Evolutionary conservation across 2,888 invertebrate genomes (phyloP), one percentile per base, ranked within the genome.

Genomic region (Troides helena): DNA sequence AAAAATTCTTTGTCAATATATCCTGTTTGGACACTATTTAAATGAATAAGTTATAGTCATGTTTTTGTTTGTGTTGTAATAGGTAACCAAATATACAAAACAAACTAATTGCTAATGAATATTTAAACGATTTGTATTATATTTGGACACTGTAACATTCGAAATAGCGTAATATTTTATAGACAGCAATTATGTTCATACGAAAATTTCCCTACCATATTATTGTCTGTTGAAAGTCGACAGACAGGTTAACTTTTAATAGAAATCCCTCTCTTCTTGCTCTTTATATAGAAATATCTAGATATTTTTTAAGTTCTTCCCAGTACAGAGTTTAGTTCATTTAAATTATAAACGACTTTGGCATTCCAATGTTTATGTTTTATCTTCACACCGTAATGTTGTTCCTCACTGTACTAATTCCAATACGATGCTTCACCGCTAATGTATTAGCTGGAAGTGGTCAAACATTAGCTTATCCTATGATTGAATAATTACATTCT

Each of bases 361-460:
- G 56, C 36, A 36, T 56, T 64, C 36, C 36, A 36, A 18, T 53
- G 46, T 36, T 53, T 64, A 58, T 58, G 57, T 57, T 65, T 65
- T 65, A 58, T 58, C 57, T 43, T 17, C 10, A 58, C 39, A 4
- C 57, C 43, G 21, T 39, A 57, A 39, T 36, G 17, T 43, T 12
- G 60, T 61, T 46, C 58, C 17, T 7, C 50, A 25, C 18, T 43
- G 43, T 64, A n/a, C 36, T 64, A 57, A 64, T 64, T 57, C 64
- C 56, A 56, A 64, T 56, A 39, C n/a, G 39, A 64, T 64, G 63
- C 21, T 64, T 56, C 65, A 70, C 68, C 25, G 23, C n/a, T 62
- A 67, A 63, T 72, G 65, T 67, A 57, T 70, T 56, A 2, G 21
- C 10, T 12, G 10, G 43, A 7, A 39, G 39, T 21, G 23, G 62